These are phyloP conservation scores for Zaprionus ornatus DNA, from an alignment of 1,140 invertebrate genomes.

Conservation along the genomic window DNA sequence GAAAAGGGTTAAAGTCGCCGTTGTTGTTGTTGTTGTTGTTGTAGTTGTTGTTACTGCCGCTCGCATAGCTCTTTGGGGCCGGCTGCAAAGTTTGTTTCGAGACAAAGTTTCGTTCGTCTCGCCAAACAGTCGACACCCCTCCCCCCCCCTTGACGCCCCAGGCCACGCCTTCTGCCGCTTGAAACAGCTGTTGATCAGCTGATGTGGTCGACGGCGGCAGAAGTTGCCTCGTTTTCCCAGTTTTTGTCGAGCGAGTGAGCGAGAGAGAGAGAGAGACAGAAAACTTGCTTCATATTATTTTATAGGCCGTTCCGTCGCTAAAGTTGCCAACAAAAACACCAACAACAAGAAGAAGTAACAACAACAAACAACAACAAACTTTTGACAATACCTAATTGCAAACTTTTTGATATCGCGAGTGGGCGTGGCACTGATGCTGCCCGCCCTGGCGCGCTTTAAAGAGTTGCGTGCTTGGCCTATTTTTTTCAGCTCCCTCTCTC, in stretches of 20 bases:
- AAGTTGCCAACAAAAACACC: constrained; percentile 33
- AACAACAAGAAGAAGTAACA: constrained; percentile 20
- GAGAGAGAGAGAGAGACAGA: not conserved
- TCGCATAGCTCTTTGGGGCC: constrained; percentile 2
- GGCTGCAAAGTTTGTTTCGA: constrained; percentile 9
- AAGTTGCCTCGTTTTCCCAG: constrained; percentile 2
- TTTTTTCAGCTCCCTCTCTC: not conserved
- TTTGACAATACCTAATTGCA: constrained; percentile 80
- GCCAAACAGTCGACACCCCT: not conserved
- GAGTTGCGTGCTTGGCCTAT: constrained; percentile 53
- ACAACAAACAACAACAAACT: constrained; percentile 25
- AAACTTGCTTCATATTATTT: constrained; percentile 3
- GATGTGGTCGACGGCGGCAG: not conserved
- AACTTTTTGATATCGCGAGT: constrained; percentile 69
- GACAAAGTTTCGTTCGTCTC: constrained; percentile 9
- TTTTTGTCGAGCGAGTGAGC: not conserved
- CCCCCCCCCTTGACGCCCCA: not conserved
- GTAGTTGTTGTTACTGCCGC: not conserved
- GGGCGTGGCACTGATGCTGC: constrained; percentile 26
- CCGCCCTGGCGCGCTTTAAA: constrained; percentile 55
- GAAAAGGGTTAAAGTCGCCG: too few species aligned
- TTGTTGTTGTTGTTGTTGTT: not conserved
- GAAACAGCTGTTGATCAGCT: constrained; percentile 56
- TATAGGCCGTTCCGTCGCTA: constrained; percentile 23
- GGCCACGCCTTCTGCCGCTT: not conserved